These are phyloP conservation scores for Hirtodrosophila cameraria DNA, from an alignment of 2,888 invertebrate species.

Conservation along the genomic window DNA sequence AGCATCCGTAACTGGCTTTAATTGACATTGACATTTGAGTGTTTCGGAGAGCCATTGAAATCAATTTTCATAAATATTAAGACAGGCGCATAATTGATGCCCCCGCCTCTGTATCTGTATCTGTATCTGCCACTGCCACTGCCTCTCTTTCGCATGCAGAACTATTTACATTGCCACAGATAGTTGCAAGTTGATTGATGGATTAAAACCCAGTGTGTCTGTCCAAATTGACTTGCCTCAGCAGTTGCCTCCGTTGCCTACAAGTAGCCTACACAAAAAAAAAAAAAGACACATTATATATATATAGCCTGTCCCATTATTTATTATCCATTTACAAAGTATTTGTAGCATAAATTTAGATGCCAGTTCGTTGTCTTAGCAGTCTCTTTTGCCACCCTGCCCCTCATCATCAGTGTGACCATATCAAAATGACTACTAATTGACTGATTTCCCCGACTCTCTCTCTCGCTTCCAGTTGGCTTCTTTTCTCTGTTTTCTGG, in stretches of 20 bases:
- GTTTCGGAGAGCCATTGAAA: conserved; percentile 51
- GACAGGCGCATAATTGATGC: conserved; percentile 75
- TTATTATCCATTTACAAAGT: conserved; percentile 69
- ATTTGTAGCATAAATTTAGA: conserved; percentile 66
- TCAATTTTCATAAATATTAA: conserved; percentile 77
- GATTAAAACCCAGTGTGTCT: conserved; percentile 38
- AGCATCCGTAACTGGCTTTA: conserved; percentile 45
- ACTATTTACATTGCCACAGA: conserved; percentile 57
- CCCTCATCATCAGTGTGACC: conserved; percentile 34
- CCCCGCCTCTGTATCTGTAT: no score
- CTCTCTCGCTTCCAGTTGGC: conserved; percentile 7
- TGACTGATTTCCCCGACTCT: conserved; percentile 58
- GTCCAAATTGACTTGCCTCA: conserved; percentile 32
- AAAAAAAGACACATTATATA: not conserved
- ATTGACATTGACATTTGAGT: conserved; percentile 73
- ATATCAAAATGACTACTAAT: conserved; percentile 71
- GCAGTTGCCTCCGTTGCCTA: conserved; percentile 18
- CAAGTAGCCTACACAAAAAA: conserved; percentile 8
- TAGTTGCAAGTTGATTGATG: conserved; percentile 64
- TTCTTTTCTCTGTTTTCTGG: conserved; percentile 19
- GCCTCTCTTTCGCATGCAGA: conserved; percentile 8
- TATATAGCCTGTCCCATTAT: conserved; percentile 36
- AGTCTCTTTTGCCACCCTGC: not conserved
- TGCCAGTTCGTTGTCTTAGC: conserved; percentile 47
- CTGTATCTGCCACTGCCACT: not conserved